A percentile compares a stretch with the other conserved stretches of the same genome.
phyloP scores from a whole-genome alignment of 35 echinoderm and acorn worm genomes.

The Hemicentrotus pulcherrimus region DNA sequence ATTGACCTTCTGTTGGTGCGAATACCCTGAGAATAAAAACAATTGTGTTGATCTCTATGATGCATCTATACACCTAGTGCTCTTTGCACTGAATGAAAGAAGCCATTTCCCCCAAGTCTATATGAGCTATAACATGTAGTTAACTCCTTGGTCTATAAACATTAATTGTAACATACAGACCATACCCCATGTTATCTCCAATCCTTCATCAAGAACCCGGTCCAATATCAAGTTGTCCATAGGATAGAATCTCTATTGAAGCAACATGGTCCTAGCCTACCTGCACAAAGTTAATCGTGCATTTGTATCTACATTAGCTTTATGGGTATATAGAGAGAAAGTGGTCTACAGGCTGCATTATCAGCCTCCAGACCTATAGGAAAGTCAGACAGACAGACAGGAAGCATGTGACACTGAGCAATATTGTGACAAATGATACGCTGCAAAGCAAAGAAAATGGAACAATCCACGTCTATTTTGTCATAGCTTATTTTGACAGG shows the following conservation, averaged over 20 bases:
- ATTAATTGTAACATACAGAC: not conserved
- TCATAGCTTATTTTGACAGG: not conserved
- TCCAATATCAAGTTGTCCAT: not conserved
- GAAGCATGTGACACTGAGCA: not conserved
- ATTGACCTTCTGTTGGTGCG: not conserved
- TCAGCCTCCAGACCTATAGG: not conserved
- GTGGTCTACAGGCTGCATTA: not conserved
- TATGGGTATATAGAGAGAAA: not conserved
- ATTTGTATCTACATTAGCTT: not conserved
- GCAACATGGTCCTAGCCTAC: not conserved
- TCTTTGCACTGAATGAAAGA: not conserved
- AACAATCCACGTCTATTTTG: not conserved
- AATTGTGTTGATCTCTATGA: not conserved
- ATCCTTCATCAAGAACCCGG: not conserved
- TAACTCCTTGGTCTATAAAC: no score
- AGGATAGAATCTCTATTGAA: not conserved
- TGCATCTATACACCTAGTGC: not conserved
- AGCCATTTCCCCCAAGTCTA: not conserved
- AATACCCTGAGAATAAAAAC: not conserved
- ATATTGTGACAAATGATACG: not conserved
- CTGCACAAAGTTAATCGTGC: not conserved
- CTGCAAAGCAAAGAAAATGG: not conserved
- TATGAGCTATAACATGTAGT: not conserved
- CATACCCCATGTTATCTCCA: conserved; percentile 10
- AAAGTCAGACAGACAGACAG: not conserved